Evolutionary conservation across 2,888 invertebrate species (phyloP).

Genomic region (Cosmopolites sordidus): DNA sequence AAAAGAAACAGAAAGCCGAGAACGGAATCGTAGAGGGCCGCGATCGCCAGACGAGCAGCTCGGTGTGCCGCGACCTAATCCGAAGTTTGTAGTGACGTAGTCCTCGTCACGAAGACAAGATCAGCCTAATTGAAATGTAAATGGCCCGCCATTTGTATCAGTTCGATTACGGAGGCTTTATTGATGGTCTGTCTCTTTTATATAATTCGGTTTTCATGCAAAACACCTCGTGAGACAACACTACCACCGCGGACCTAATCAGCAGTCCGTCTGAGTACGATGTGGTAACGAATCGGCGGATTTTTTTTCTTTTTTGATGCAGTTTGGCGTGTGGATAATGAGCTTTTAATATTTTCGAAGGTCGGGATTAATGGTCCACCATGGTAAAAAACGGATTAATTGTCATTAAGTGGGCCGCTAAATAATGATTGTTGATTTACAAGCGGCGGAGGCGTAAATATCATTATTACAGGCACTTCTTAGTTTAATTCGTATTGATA

Average conservation of each 20-base stretch:
- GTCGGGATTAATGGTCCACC: not conserved
- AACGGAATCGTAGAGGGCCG: not conserved
- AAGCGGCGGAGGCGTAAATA: not conserved
- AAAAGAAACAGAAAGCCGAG: not conserved
- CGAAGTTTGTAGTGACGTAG: not conserved
- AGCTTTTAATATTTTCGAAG: conserved; percentile 1
- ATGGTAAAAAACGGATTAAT: not conserved
- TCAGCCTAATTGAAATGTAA: conserved; percentile 30
- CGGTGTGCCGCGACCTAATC: too few species aligned
- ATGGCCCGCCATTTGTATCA: conserved; percentile 36
- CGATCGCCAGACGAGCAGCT: too few species aligned
- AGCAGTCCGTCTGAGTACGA: not conserved
- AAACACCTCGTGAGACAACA: conserved; percentile 27
- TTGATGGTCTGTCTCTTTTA: conserved; percentile 34
- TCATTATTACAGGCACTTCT: not conserved
- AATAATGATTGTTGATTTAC: not conserved
- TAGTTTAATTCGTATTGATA: not conserved
- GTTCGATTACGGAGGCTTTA: conserved; percentile 36
- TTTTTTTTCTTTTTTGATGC: not conserved
- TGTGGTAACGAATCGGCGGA: not conserved
- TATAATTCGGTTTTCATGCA: conserved; percentile 38
- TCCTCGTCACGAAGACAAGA: conserved; percentile 21
- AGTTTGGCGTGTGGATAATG: conserved; percentile 1
- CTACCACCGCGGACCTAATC: conserved; percentile 9
- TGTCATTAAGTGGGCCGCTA: not conserved